Percentiles rank a stretch among this genome's conserved stretches.
phyloP scores from a whole-genome alignment of 1,140 invertebrate species.

The Spodoptera litura region DNA sequence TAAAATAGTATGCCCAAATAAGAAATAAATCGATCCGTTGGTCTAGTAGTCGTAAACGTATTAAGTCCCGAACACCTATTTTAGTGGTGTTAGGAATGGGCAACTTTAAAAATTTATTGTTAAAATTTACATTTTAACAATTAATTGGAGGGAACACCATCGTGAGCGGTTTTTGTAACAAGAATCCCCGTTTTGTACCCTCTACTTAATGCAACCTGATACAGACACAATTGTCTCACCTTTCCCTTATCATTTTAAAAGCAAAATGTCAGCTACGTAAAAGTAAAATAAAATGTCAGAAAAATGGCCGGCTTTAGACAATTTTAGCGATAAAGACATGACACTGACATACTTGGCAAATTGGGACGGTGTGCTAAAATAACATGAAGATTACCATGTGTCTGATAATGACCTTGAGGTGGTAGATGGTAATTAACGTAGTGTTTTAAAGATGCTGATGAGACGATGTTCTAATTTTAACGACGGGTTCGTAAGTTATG shows the following conservation, averaged over 20 bases:
- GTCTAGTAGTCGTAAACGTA: background rate
- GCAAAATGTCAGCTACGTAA: background rate
- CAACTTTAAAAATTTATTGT: no score
- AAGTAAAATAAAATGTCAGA: conserved; percentile 4
- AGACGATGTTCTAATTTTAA: background rate
- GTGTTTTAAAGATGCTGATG: conserved; percentile 17
- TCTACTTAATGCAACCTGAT: background rate
- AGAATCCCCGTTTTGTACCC: background rate
- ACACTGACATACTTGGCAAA: conserved; percentile 58
- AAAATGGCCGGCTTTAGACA: background rate
- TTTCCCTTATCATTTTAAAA: background rate
- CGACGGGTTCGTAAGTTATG: background rate
- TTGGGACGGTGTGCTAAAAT: conserved; percentile 49
- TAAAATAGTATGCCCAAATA: conserved; percentile 29
- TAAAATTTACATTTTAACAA: no score
- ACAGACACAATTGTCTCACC: background rate
- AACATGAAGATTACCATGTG: conserved; percentile 47
- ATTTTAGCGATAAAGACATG: conserved; percentile 23
- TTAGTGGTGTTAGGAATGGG: no score
- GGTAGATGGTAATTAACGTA: conserved; percentile 26
- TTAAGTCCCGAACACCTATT: background rate
- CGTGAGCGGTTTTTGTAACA: no score
- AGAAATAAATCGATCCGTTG: conserved; percentile 24
- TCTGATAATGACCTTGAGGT: conserved; percentile 50
- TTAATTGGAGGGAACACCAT: no score